A percentile compares a stretch with the other conserved stretches of the same genome.
Conservation (phyloP, 1,140 invertebrate species). For the Tetramorium simillimum region DNA sequence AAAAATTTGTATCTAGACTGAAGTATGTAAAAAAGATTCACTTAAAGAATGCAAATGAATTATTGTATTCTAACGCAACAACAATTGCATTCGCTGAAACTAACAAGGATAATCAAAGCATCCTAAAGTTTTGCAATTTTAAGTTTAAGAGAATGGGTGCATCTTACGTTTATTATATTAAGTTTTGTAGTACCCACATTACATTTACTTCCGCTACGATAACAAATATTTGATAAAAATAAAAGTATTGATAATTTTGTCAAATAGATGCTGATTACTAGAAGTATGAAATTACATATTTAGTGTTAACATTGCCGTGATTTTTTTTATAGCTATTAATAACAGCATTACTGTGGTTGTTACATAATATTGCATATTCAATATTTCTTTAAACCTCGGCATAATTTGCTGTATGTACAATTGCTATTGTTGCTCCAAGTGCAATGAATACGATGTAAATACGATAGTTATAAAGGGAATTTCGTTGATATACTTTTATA, state of each 20-base stretch:
- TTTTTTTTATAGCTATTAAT: conserved; percentile 9
- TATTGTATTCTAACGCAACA: background rate
- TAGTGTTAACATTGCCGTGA: background rate
- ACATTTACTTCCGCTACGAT: conserved; percentile 5
- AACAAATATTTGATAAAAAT: background rate
- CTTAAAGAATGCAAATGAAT: background rate
- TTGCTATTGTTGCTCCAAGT: conserved; percentile 21
- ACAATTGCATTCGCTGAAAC: background rate
- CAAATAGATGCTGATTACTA: background rate
- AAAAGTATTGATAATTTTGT: conserved; percentile 11
- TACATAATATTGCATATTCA: background rate
- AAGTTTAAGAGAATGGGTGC: background rate
- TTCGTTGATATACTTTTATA: conserved; percentile 37
- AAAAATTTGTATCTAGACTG: background rate
- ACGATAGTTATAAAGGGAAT: conserved; percentile 21
- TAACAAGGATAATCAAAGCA: background rate
- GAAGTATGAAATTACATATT: background rate
- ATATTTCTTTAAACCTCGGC: background rate
- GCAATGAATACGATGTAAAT: conserved; percentile 50
- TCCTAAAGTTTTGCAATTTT: background rate
- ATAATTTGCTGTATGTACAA: conserved; percentile 8
- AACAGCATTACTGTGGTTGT: background rate
- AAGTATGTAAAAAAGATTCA: background rate
- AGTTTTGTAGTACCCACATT: background rate
- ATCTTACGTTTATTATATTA: background rate